These are phyloP conservation scores for Vombatus ursinus DNA, from an alignment of 2,113 vertebrate genomes.

Conservation along the genomic window DNA sequence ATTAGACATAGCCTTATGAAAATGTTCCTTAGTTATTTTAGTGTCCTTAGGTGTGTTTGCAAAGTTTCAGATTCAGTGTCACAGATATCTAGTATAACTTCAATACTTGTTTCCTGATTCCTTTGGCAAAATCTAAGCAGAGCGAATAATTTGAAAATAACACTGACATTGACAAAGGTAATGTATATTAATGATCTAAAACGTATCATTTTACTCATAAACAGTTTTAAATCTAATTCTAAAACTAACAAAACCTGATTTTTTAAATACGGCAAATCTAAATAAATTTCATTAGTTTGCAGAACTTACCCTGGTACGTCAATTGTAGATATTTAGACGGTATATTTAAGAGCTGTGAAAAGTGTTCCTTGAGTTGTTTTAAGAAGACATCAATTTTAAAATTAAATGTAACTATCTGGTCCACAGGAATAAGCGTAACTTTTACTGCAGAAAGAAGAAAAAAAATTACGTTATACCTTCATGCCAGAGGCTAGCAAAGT, in stretches of 20 bases:
- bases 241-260: conserved; percentile 36
- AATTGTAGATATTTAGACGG: conserved; percentile 83
- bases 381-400: conserved; percentile 84
- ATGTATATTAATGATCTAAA: background rate
- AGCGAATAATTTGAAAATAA: background rate
- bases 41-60: background rate
- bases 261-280: conserved; percentile 21
- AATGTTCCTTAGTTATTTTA: background rate
- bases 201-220: conserved; percentile 17
- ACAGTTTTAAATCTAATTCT: background rate
- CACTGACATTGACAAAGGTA: background rate
- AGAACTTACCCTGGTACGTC: conserved; percentile 82
- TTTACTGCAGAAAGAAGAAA: conserved; percentile 84
- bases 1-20: conserved; percentile 5
- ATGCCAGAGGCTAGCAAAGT: conserved; percentile 7
- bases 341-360: conserved; percentile 84
- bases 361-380: conserved; percentile 84
- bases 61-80: background rate
- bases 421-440: conserved; percentile 86
- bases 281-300: background rate
- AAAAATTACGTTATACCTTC: conserved; percentile 14
- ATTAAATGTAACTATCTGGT: conserved; percentile 85
- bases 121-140: conserved; percentile 10
- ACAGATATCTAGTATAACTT: conserved; percentile 20
- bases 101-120: background rate